A percentile compares a stretch with the other conserved stretches of the same genome.
Conservation (phyloP, 2,113 vertebrate species). For the Tonatia bakeri region DNA sequence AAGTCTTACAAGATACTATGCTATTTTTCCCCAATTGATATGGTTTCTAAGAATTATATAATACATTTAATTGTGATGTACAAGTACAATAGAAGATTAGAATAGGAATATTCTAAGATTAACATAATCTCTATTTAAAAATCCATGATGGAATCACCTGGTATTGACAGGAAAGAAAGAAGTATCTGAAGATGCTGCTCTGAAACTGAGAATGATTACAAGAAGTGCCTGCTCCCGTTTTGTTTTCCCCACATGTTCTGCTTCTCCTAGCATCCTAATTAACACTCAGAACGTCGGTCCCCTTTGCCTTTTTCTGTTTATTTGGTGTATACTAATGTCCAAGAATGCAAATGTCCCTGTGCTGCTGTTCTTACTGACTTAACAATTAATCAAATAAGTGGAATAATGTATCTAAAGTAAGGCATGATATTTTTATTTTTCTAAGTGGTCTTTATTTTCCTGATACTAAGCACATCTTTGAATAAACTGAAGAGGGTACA, state of each 20-base stretch:
- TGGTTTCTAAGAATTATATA: background rate
- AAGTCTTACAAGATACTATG: background rate
- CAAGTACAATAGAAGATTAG: background rate
- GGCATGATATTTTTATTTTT: background rate
- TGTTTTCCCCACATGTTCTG: background rate
- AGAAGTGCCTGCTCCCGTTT: background rate
- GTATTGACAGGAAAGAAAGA: background rate
- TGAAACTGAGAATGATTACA: slow-evolving; percentile 1
- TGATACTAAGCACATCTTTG: background rate
- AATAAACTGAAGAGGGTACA: background rate
- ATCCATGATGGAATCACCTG: background rate
- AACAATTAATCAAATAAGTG: slow-evolving; percentile 3
- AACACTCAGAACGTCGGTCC: background rate
- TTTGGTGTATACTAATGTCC: slow-evolving; percentile 23
- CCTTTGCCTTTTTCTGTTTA: background rate
- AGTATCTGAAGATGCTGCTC: background rate
- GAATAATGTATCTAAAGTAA: background rate
- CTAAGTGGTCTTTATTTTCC: slow-evolving; percentile 3
- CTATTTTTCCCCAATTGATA: background rate
- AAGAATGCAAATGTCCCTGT: background rate
- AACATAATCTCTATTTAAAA: background rate
- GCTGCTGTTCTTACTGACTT: background rate
- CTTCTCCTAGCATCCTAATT: background rate
- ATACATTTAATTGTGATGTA: background rate
- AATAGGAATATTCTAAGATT: background rate